Conservation (phyloP, 1,140 invertebrate species). For the Agrypnia vestita region DNA sequence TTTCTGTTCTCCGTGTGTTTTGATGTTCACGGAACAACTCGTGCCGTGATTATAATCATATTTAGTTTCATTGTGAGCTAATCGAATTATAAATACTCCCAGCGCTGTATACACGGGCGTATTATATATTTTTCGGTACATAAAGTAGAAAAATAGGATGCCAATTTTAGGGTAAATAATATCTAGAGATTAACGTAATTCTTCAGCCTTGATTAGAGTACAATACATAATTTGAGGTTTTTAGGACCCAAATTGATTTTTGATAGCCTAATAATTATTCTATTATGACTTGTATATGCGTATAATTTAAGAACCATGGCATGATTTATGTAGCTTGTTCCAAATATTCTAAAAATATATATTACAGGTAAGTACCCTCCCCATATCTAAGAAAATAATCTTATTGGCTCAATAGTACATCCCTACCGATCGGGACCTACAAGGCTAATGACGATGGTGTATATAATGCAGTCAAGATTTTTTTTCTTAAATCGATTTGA, state of each 20-base stretch:
- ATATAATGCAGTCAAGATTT: too few relatives aligned
- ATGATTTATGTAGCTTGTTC: too few relatives aligned
- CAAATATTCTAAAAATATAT: too few relatives aligned
- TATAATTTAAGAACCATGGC: too few relatives aligned
- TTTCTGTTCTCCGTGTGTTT: slow-evolving; percentile 4
- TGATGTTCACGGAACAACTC: neutral
- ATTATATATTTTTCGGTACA: neutral
- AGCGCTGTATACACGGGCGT: neutral
- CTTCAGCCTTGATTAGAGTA: neutral
- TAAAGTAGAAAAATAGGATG: neutral
- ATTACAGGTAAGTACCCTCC: too few relatives aligned
- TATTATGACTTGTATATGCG: neutral
- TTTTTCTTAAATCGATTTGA: too few relatives aligned
- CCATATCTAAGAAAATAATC: too few relatives aligned
- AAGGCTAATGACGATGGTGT: too few relatives aligned
- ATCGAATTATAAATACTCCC: slow-evolving; percentile 33
- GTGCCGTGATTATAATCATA: slow-evolving; percentile 36
- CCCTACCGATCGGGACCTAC: too few relatives aligned
- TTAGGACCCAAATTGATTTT: slow-evolving; percentile 11
- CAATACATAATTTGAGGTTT: neutral
- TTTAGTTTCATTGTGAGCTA: slow-evolving; percentile 25
- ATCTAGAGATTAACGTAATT: too few relatives aligned
- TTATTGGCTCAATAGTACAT: too few relatives aligned
- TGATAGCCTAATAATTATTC: neutral
- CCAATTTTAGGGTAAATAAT: neutral